phyloP scores from a whole-genome alignment of 2,888 invertebrate genomes.

The Hermaeophaga mercurialis region DNA sequence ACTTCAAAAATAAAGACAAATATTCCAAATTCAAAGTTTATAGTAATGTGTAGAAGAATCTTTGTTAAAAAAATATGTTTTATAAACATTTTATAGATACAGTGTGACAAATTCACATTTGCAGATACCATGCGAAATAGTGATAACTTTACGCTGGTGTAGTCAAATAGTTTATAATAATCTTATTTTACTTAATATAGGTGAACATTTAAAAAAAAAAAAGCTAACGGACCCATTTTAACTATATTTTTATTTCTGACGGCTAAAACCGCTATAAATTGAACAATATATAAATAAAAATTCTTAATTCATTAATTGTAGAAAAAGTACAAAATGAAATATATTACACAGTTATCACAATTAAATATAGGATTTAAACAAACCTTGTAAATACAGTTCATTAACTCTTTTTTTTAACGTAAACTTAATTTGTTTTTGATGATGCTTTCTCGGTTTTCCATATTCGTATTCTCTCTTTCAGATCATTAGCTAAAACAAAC shows the following conservation, averaged over 20 bases:
- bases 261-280: constrained; percentile 9
- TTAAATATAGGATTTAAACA: constrained; percentile 33
- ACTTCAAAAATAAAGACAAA: no score
- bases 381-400: constrained; percentile 31
- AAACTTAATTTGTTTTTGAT: constrained; percentile 47
- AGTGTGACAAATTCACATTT: no score
- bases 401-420: constrained; percentile 21
- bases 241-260: constrained; percentile 1
- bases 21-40: no score
- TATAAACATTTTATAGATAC: no score
- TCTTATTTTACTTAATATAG: no score
- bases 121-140: no score
- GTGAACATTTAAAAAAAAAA: no score
- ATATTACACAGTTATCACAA: constrained; percentile 36
- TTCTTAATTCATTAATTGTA: constrained; percentile 26
- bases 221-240: background rate
- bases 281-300: constrained; percentile 19
- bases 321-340: constrained; percentile 37
- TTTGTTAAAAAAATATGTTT: no score
- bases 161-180: no score
- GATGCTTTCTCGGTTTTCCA: constrained; percentile 85
- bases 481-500: constrained; percentile 71
- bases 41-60: no score
- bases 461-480: constrained; percentile 82
- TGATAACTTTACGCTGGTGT: no score